Base-by-base conservation (phyloP, 2,113 vertebrate genomes). In the Proterorhinus semilunaris region DNA sequence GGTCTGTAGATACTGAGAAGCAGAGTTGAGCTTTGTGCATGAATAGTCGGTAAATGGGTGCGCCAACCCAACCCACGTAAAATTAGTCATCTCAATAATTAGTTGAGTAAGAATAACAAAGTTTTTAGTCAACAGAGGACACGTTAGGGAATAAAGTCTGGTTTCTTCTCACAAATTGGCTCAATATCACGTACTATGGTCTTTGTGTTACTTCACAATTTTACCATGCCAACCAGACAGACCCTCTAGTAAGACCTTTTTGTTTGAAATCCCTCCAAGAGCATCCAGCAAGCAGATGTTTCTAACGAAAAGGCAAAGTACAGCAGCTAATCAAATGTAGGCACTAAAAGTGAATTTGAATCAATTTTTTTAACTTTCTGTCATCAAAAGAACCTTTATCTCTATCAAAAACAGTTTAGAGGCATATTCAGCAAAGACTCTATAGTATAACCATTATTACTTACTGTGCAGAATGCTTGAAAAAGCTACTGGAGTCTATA, bases 21-120 rank as follows among this genome's bases (percentile, higher is more conserved):
- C 71, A 74, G 76, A 86, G 74, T 71, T 75, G 68, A 69, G 73
- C 67, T 82, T 65, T 76, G 70, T 79, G 80, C 62, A 49, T 83
- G 65, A 62, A 0, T 48, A 79, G 50, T 78, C 62, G 66, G 73
- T 71, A n/a, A 72, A 66, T 71, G 77, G 77, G 83, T 83, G 79
- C 75, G 75, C 72, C 75, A 75, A 81, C 74, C 73, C 76, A 76
- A 43, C 62, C 72, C 36, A 44, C 71, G 68, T 81, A 71, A 21
- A 65, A 80, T 81, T 87, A 67, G 76, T 80, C 57, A 75, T 69
- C 65, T 78, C 69, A 88, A 82, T 61, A 71, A 65, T 78, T 80
- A 71, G 47, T 50, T 68, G 36, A 59, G 58, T 9, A 45, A 44
- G 13, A 61, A 44, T 44, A 44, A 44, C 13, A 44, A 44, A 45